These are phyloP conservation scores for Drosophila mimica DNA, from an alignment of 2,888 invertebrate species.

Conservation along the genomic window DNA sequence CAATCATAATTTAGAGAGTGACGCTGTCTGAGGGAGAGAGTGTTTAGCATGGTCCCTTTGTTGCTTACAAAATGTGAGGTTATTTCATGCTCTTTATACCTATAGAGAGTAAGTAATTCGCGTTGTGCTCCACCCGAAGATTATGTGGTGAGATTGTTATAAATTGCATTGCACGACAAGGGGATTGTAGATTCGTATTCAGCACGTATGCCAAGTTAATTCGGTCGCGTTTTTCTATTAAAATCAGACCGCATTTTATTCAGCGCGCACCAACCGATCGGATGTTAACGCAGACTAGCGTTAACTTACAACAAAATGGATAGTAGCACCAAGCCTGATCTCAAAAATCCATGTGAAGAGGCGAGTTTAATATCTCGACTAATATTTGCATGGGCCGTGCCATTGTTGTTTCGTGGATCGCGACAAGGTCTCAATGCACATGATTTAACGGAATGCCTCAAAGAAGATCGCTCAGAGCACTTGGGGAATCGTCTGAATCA, in stretches of 20 bases:
- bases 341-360: constrained; percentile 81
- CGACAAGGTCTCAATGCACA: constrained; percentile 86
- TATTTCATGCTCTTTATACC: not conserved
- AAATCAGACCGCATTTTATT: constrained; percentile 16
- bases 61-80: not conserved
- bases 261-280: constrained; percentile 6
- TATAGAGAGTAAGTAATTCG: constrained; percentile 11
- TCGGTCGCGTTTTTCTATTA: constrained; percentile 9
- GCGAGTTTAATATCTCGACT: constrained; percentile 83
- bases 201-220: constrained; percentile 46
- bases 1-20: not conserved
- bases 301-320: constrained; percentile 76
- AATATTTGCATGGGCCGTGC: constrained; percentile 83
- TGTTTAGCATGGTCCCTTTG: not conserved
- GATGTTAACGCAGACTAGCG: not conserved
- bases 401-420: constrained; percentile 81
- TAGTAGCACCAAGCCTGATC: constrained; percentile 82
- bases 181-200: constrained; percentile 26
- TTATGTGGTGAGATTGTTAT: constrained; percentile 18
- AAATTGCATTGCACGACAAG: constrained; percentile 36
- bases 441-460: constrained; percentile 89
- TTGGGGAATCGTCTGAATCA: constrained; percentile 83
- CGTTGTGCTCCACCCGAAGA: not conserved
- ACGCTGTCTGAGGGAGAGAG: not conserved
- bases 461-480: constrained; percentile 86